phyloP scores from a whole-genome alignment of 2,888 invertebrate genomes.

The Trissonchulus sp. region DNA sequence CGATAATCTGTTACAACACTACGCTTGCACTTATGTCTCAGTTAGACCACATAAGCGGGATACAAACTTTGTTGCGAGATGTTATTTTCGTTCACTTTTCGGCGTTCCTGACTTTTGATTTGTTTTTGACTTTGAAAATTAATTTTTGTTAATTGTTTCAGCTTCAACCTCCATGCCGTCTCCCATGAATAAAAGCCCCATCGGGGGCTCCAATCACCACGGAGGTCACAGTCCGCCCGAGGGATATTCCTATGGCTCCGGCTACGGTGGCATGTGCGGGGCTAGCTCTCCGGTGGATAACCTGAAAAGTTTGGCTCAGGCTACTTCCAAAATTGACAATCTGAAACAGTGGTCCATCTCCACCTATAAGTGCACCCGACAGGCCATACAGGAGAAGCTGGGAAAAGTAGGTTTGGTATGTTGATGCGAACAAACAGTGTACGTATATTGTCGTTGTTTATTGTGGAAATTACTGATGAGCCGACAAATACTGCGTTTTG shows the following conservation, averaged over 20 bases:
- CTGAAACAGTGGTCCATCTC: conserved; percentile 95
- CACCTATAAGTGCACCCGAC: conserved; percentile 95
- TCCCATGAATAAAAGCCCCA: too few species aligned
- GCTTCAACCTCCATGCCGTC: not conserved
- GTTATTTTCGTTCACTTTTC: too few species aligned
- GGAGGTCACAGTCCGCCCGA: conserved; percentile 2
- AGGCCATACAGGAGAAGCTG: conserved; percentile 87
- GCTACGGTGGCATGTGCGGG: conserved; percentile 23
- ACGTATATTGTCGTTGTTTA: too few species aligned
- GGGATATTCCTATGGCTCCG: conserved; percentile 6
- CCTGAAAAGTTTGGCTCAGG: conserved; percentile 38
- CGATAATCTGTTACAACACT: too few species aligned
- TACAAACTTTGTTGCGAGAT: too few species aligned
- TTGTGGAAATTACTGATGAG: too few species aligned
- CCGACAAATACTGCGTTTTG: too few species aligned
- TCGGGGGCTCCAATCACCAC: not conserved
- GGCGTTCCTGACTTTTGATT: too few species aligned
- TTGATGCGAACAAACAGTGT: too few species aligned
- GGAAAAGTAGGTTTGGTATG: conserved; percentile 62
- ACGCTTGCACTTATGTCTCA: too few species aligned
- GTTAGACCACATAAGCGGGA: too few species aligned
- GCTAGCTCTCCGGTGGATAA: not conserved
- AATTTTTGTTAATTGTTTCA: not conserved
- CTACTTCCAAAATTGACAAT: conserved; percentile 71
- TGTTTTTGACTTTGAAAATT: too few species aligned